These are phyloP conservation scores for Plotosus lineatus DNA, from an alignment of 2,113 vertebrate genomes.

Conservation along the genomic window DNA sequence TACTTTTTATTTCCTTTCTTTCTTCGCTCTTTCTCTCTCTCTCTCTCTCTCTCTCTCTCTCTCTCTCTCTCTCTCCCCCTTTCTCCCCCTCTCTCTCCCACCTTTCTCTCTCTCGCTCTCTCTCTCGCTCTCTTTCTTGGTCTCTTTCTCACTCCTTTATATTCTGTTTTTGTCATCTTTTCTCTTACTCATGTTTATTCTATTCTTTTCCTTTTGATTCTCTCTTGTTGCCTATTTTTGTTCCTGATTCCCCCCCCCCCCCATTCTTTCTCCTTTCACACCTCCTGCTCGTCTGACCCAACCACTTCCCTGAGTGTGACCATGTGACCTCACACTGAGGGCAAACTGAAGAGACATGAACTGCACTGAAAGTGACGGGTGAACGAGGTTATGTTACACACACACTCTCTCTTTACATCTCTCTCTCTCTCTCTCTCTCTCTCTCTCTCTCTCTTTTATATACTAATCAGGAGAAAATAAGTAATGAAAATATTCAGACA, in stretches of 20 bases:
- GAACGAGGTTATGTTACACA: no score
- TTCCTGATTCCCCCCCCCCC: background rate
- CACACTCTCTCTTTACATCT: no score
- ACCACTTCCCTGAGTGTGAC: background rate
- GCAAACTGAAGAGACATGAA: background rate
- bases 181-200: background rate
- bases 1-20: background rate
- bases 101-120: background rate
- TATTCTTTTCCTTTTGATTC: background rate
- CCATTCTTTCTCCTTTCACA: background rate
- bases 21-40: background rate
- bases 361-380: background rate
- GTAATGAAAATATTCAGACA: no score
- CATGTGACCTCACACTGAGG: background rate
- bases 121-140: background rate
- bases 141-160: background rate
- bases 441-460: background rate
- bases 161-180: background rate
- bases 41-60: background rate
- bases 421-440: constrained; percentile 1
- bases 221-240: no score
- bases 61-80: background rate
- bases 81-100: background rate
- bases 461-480: no score
- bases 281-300: background rate